These are phyloP conservation scores for Coptodon rendalli DNA, from an alignment of 2,113 vertebrate genomes.

Conservation along the genomic window DNA sequence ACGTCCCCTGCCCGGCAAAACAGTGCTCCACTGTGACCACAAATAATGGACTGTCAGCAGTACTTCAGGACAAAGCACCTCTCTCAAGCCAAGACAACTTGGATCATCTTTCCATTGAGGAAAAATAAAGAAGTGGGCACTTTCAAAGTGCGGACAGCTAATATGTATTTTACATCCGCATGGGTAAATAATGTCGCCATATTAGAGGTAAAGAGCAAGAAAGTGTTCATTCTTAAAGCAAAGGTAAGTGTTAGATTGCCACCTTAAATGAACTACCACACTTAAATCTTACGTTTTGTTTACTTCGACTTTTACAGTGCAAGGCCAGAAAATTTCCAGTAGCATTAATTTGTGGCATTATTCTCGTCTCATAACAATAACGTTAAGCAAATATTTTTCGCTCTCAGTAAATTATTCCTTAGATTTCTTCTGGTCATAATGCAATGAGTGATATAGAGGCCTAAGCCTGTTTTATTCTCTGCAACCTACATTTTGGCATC, in stretches of 20 bases:
- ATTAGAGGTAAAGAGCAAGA: background rate
- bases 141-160: background rate
- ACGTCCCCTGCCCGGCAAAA: background rate
- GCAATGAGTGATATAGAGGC: background rate
- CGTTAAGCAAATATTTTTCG: background rate
- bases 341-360: background rate
- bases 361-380: background rate
- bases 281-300: background rate
- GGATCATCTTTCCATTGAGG: background rate
- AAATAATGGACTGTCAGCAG: background rate
- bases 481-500: background rate
- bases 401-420: background rate
- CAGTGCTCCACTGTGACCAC: background rate
- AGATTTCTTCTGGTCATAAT: accelerated
- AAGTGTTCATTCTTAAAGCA: background rate
- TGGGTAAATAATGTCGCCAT: accelerated
- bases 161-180: background rate
- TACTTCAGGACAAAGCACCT: background rate
- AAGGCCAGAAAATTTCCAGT: background rate
- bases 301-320: background rate
- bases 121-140: background rate
- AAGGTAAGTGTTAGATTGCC: background rate
- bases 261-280: background rate
- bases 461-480: background rate
- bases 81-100: background rate